phyloP scores from a whole-genome alignment of 1,140 invertebrate genomes.

The Nilaparvata lugens region DNA sequence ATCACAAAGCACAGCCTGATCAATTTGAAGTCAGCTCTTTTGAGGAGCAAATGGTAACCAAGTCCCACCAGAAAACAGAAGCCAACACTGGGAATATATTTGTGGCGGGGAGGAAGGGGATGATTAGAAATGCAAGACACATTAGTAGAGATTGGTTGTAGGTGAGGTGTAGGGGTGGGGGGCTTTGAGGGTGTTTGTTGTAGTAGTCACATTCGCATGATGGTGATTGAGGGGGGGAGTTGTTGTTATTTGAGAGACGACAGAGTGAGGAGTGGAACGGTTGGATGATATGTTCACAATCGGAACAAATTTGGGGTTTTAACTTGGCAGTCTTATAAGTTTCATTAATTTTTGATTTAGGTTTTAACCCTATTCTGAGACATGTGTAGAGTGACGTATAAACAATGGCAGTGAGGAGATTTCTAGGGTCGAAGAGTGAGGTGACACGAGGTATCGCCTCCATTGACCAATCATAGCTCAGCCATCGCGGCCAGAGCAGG shows the following conservation, averaged over 20 bases:
- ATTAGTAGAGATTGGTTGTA: conserved; percentile 4
- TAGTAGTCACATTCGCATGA: conserved; percentile 17
- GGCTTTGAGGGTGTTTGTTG: conserved; percentile 18
- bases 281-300: background rate
- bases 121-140: conserved; percentile 60
- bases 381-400: conserved; percentile 39
- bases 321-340: background rate
- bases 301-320: background rate
- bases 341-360: background rate
- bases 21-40: conserved; percentile 30
- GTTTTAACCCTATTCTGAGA: background rate
- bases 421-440: conserved; percentile 60
- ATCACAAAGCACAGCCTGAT: conserved; percentile 35
- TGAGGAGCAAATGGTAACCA: conserved; percentile 37
- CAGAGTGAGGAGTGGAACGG: conserved; percentile 27
- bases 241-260: conserved; percentile 36
- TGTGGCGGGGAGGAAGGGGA: conserved; percentile 89
- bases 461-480: conserved; percentile 96
- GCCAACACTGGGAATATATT: conserved; percentile 94
- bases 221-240: conserved; percentile 18
- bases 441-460: conserved; percentile 76
- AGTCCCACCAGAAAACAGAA: conserved; percentile 81
- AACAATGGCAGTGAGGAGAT: conserved; percentile 58
- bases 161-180: background rate
- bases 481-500: conserved; percentile 64